Percentiles rank a stretch among this genome's conserved stretches.
Evolutionary conservation across 1,140 invertebrate genomes (phyloP).

Genomic region (Gryllus bimaculatus): DNA sequence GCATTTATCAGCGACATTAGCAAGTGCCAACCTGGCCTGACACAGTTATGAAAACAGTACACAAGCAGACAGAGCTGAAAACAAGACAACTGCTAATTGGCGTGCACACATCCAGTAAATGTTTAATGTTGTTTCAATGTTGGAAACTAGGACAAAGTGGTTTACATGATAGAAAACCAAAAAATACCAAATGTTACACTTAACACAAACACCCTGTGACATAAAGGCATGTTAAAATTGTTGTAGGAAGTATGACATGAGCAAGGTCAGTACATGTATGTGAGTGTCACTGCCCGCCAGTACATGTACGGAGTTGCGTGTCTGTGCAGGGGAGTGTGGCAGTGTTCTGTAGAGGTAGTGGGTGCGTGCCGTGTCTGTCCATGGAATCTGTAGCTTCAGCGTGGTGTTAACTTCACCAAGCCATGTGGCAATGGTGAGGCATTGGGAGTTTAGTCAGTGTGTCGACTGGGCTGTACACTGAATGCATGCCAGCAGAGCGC

Average conservation of each 20-base stretch:
- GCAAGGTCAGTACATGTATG: constrained; percentile 1
- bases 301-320: constrained; percentile 3
- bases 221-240: neutral
- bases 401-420: neutral
- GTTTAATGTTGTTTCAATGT: neutral
- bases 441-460: neutral
- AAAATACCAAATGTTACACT: neutral
- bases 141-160: neutral
- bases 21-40: neutral
- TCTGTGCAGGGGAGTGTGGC: neutral
- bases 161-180: neutral
- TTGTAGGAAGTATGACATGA: neutral
- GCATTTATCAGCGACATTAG: neutral
- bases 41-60: neutral
- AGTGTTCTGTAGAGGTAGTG: neutral
- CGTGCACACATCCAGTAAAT: neutral
- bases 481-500: neutral
- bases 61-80: neutral
- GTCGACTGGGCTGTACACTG: neutral
- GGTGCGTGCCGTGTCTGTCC: neutral
- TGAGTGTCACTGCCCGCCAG: neutral
- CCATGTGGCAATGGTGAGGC: neutral
- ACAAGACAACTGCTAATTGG: neutral
- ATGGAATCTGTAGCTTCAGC: neutral
- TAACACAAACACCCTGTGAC: neutral